A percentile compares a stretch with the other conserved stretches of the same genome.
phyloP scores from a whole-genome alignment of 2,797 vertebrate genomes.

The Thunnus albacares region DNA sequence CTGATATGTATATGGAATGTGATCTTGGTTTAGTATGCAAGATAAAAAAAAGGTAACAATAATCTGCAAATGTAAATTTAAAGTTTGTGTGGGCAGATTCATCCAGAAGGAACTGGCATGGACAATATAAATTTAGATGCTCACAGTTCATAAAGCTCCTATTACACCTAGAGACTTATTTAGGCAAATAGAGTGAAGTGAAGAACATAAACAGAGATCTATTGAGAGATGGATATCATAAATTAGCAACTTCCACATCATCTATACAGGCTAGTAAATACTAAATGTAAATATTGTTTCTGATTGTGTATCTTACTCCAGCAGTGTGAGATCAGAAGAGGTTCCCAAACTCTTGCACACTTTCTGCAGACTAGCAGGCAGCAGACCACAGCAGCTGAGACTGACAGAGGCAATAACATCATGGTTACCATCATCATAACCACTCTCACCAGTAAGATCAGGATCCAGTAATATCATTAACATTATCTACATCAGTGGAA shows the following conservation, averaged over 20 bases:
- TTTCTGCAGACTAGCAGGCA: constrained; percentile 71
- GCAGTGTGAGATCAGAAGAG: constrained; percentile 68
- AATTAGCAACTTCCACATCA: no score
- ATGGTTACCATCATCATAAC: constrained; percentile 1
- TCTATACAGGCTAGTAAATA: background rate
- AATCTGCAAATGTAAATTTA: background rate
- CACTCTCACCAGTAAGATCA: background rate
- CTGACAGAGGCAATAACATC: constrained; percentile 66
- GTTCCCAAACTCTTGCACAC: constrained; percentile 80
- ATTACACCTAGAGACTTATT: no score
- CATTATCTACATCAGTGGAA: background rate
- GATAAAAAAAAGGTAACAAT: no score
- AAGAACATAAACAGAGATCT: no score
- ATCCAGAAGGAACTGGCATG: background rate
- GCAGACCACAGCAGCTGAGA: constrained; percentile 78
- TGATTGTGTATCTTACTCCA: constrained; percentile 88
- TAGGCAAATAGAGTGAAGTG: no score
- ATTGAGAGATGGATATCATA: no score
- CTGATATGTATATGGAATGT: background rate
- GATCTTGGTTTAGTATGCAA: background rate
- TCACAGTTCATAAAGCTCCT: no score
- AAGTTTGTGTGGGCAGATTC: background rate
- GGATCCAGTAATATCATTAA: background rate
- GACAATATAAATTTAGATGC: no score
- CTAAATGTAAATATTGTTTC: background rate